Percentiles rank a stretch among this genome's conserved stretches.
Conservation (phyloP, 23 tunicate species). For the Styela plicata region DNA sequence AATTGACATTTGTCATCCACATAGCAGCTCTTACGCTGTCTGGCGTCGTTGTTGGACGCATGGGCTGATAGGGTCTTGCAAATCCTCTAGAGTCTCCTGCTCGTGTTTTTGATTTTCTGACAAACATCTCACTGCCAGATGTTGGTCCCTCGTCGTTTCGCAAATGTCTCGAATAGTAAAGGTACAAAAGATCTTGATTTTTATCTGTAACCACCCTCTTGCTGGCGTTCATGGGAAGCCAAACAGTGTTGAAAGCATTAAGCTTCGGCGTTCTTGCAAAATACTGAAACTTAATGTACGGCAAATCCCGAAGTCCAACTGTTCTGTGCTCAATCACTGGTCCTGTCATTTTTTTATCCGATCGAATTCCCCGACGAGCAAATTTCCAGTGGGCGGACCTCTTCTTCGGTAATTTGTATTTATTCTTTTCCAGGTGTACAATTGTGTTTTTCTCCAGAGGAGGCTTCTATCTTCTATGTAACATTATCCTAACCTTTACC, state of each 20-base stretch:
- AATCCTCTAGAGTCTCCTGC: constrained; percentile 2
- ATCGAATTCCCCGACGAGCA: neutral
- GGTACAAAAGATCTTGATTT: constrained; percentile 63
- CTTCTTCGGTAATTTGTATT: neutral
- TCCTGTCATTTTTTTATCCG: neutral
- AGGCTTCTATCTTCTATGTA: neutral
- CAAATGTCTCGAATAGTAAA: constrained; percentile 73
- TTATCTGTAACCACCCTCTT: constrained; percentile 55
- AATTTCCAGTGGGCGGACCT: neutral
- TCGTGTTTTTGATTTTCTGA: neutral
- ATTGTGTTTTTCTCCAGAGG: neutral
- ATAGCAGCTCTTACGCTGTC: constrained; percentile 76
- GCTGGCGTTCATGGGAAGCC: constrained; percentile 91
- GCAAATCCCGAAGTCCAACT: constrained; percentile 64
- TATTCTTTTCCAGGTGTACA: neutral
- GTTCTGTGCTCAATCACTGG: constrained; percentile 15
- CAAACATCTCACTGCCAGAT: neutral
- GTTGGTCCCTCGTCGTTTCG: constrained; percentile 2
- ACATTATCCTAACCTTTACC: constrained; percentile 26
- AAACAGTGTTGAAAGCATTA: constrained; percentile 66
- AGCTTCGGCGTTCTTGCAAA: constrained; percentile 68
- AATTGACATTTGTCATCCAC: constrained; percentile 88
- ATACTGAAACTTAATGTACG: constrained; percentile 47
- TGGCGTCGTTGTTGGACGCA: constrained; percentile 33
- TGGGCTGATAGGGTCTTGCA: constrained; percentile 19